Evolutionary conservation across 2,113 vertebrate genomes (phyloP).

Genomic region (Amazona vittata): DNA sequence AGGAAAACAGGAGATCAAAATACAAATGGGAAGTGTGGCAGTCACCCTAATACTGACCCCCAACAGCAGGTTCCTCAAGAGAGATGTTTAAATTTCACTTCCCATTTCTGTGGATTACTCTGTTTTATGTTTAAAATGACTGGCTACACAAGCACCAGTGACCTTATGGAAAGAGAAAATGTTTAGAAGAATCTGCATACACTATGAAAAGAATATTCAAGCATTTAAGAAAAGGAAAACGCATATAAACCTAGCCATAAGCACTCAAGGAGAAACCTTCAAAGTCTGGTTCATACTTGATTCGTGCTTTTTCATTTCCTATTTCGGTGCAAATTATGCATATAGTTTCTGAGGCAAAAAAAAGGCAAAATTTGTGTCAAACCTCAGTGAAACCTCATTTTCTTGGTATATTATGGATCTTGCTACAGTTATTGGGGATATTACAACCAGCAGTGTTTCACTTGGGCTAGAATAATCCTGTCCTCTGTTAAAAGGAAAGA

Average conservation of each 20-base stretch:
- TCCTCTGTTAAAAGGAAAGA: not conserved
- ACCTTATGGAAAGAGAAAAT: not conserved
- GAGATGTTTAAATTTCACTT: not conserved
- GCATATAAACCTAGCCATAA: not conserved
- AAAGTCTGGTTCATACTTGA: not conserved
- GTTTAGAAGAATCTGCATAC: not conserved
- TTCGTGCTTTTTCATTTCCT: not conserved
- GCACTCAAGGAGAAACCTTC: not conserved
- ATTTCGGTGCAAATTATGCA: not conserved
- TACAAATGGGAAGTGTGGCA: not conserved
- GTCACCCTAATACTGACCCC: not conserved
- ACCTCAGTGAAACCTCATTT: not conserved
- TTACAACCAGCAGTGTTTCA: not conserved
- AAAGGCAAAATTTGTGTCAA: not conserved
- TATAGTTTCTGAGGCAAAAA: not conserved
- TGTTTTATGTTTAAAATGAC: not conserved
- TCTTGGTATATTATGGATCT: not conserved
- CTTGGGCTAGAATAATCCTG: constrained; percentile 34
- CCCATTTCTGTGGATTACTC: not conserved
- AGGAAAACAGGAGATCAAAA: not conserved
- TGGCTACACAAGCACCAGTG: not conserved
- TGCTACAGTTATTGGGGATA: not conserved
- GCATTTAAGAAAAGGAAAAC: not conserved
- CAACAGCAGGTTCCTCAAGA: not conserved
- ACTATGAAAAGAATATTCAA: not conserved